Conservation (phyloP, 2,113 vertebrate genomes). For the Tachysurus vachellii region DNA sequence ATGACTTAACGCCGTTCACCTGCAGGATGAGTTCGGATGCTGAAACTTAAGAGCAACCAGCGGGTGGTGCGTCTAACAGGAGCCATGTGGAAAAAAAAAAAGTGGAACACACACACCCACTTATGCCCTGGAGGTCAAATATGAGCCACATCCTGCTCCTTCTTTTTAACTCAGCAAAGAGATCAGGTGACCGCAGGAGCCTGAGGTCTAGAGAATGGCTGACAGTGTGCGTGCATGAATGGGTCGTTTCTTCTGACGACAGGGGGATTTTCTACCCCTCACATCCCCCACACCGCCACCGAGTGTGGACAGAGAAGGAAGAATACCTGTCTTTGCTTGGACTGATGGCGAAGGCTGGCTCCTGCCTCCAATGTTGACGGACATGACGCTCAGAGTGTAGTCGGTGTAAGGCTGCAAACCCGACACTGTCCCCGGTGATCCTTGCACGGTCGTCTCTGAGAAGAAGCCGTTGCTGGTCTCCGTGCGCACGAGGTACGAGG, state of each 20-base stretch:
- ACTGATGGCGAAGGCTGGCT: constrained; percentile 80
- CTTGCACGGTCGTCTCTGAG: constrained; percentile 72
- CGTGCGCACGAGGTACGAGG: constrained; percentile 78
- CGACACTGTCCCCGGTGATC: constrained; percentile 78
- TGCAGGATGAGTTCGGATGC: constrained; percentile 48
- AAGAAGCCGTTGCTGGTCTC: constrained; percentile 68
- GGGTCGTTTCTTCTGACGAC: constrained; percentile 45
- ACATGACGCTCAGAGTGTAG: constrained; percentile 82
- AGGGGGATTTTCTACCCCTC: not conserved
- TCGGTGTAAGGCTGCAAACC: constrained; percentile 79
- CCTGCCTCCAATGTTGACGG: constrained; percentile 75
- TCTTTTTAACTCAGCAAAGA: constrained; percentile 53
- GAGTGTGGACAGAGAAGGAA: constrained; percentile 20
- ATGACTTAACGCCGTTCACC: constrained; percentile 58
- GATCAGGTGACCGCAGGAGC: constrained; percentile 60
- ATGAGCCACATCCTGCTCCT: constrained; percentile 42
- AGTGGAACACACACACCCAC: constrained; percentile 6
- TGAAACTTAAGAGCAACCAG: constrained; percentile 48
- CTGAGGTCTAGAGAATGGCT: constrained; percentile 41
- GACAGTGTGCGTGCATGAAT: constrained; percentile 47
- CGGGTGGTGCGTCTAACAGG: constrained; percentile 36
- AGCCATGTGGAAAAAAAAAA: not conserved
- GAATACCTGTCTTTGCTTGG: constrained; percentile 84
- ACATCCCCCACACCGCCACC: no score
- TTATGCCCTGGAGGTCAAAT: constrained; percentile 31